Evolutionary conservation across 2,797 vertebrate species (phyloP).

Genomic region (Pseudochromis fuscus): DNA sequence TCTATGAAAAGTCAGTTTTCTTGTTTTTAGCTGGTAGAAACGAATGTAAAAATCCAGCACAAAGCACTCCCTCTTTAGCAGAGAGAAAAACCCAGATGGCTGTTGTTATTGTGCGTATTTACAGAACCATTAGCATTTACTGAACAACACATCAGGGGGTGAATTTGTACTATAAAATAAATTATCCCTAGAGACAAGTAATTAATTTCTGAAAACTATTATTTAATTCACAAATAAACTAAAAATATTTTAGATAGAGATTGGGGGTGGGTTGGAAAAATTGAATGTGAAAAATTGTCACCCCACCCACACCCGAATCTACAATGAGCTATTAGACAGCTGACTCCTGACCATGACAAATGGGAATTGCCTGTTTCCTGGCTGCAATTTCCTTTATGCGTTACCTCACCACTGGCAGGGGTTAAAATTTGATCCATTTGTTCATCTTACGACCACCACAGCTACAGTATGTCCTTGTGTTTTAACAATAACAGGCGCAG

Average conservation of each 20-base stretch:
- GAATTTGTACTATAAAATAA: too few species aligned
- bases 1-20: background rate
- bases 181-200: background rate
- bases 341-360: conserved; percentile 48
- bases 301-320: conserved; percentile 41
- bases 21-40: background rate
- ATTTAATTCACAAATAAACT: background rate
- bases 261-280: background rate
- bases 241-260: background rate
- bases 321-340: conserved; percentile 51
- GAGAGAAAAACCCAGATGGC: background rate
- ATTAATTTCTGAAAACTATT: background rate
- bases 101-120: background rate
- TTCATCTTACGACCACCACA: conserved; percentile 25
- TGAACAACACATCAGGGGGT: background rate
- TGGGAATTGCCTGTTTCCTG: conserved; percentile 33
- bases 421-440: conserved; percentile 12
- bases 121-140: background rate
- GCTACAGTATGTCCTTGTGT: conserved; percentile 1
- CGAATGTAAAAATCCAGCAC: background rate
- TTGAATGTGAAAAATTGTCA: conserved; percentile 19
- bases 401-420: conserved; percentile 13
- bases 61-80: background rate
- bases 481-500: conserved; percentile 27
- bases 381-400: conserved; percentile 49